Conservation (phyloP, 2,888 invertebrate genomes). For the Calliphora vomitoria region DNA sequence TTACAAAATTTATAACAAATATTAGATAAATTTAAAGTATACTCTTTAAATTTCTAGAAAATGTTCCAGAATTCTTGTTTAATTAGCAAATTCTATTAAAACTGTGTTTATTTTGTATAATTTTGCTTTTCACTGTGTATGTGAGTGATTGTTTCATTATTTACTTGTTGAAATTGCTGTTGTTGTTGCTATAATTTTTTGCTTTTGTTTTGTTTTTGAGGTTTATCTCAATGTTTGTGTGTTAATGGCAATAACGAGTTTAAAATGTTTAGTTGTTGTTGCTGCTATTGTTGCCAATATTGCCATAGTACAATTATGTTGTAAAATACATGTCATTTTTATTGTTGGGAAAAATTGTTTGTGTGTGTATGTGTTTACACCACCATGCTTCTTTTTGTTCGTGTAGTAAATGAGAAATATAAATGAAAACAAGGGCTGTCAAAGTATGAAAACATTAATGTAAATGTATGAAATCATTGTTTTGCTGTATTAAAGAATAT, state of each 20-base stretch:
- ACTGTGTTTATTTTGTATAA: neutral
- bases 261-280: conserved; percentile 73
- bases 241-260: conserved; percentile 77
- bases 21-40: too few relatives aligned
- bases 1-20: too few relatives aligned
- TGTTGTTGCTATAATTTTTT: conserved; percentile 6
- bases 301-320: conserved; percentile 80
- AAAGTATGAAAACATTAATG: too few relatives aligned
- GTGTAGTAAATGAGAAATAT: too few relatives aligned
- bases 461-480: too few relatives aligned
- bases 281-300: conserved; percentile 61
- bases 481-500: too few relatives aligned
- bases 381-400: neutral
- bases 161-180: conserved; percentile 20
- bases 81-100: neutral
- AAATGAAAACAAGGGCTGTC: too few relatives aligned
- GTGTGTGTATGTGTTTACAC: conserved; percentile 63
- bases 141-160: conserved; percentile 11
- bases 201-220: conserved; percentile 37
- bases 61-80: neutral
- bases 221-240: conserved; percentile 68
- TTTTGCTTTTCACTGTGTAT: conserved; percentile 5
- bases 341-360: conserved; percentile 31
- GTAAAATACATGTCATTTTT: conserved; percentile 65
- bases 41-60: too few relatives aligned